phyloP scores from a whole-genome alignment of 35 echinoderm and acorn worm genomes.

The Antedon bifida region DNA sequence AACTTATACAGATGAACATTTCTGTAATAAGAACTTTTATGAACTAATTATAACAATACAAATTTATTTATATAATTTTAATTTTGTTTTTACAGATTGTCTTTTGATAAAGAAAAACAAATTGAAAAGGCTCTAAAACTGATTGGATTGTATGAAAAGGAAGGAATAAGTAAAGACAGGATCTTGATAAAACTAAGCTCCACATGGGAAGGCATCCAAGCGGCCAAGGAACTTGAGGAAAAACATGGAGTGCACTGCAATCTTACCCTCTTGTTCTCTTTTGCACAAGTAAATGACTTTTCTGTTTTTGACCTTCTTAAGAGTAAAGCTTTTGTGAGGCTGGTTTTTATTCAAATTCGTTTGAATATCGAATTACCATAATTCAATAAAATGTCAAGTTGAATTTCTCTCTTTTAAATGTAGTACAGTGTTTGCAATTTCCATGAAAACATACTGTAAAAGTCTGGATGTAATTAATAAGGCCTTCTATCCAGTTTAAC shows the following conservation, averaged over 20 bases:
- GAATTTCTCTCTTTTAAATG: no score
- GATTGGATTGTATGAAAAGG: constrained; percentile 54
- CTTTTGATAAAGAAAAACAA: constrained; percentile 60
- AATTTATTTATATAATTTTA: constrained; percentile 8
- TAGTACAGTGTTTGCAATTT: no score
- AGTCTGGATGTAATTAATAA: no score
- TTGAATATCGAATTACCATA: no score
- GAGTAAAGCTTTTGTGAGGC: no score
- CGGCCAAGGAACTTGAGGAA: constrained; percentile 45
- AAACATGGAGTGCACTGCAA: constrained; percentile 72
- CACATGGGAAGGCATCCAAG: constrained; percentile 91
- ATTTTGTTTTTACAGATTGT: constrained; percentile 44
- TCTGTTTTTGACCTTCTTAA: not conserved
- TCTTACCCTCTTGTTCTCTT: constrained; percentile 67
- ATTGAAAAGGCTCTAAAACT: constrained; percentile 40
- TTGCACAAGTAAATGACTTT: constrained; percentile 50
- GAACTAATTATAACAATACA: no score
- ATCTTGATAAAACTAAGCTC: constrained; percentile 90
- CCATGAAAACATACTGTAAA: no score
- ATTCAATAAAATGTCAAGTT: no score
- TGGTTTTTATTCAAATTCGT: no score
- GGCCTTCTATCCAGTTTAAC: no score
- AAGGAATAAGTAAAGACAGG: constrained; percentile 59
- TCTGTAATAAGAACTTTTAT: no score
- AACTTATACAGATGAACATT: no score